Evolutionary conservation across 2,888 invertebrate species (phyloP).

Genomic region (Epistrophe eligans): DNA sequence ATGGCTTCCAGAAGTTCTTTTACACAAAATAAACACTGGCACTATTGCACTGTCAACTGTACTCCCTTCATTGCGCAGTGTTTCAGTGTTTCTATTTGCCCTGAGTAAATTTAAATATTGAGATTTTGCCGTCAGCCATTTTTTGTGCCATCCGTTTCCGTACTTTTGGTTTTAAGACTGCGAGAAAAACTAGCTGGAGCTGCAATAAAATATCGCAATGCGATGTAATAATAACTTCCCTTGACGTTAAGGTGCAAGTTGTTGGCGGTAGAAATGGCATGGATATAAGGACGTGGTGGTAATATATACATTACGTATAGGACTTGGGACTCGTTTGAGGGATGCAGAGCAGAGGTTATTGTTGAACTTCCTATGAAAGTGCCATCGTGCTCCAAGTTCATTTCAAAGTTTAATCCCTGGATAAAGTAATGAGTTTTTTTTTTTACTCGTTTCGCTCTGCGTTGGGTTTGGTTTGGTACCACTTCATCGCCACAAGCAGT

Average conservation of each 20-base stretch:
- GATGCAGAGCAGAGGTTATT: constrained; percentile 9
- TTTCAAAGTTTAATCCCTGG: constrained; percentile 72
- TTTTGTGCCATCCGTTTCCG: constrained; percentile 25
- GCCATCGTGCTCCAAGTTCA: constrained; percentile 72
- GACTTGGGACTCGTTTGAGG: background rate
- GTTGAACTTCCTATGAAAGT: constrained; percentile 68
- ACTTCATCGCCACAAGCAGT: constrained; percentile 61
- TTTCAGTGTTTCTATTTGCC: constrained; percentile 60
- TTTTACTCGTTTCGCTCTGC: constrained; percentile 32
- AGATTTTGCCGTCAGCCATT: constrained; percentile 55
- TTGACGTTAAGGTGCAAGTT: constrained; percentile 47
- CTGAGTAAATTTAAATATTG: constrained; percentile 72
- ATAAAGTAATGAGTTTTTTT: constrained; percentile 74
- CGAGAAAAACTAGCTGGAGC: constrained; percentile 51
- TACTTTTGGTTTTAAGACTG: constrained; percentile 2
- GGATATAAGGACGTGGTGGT: constrained; percentile 2
- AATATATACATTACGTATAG: too few relatives aligned
- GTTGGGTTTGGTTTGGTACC: constrained; percentile 27
- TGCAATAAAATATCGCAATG: constrained; percentile 76
- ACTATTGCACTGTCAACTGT: constrained; percentile 34
- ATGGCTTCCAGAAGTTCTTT: constrained; percentile 63
- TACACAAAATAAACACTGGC: constrained; percentile 67
- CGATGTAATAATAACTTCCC: constrained; percentile 73
- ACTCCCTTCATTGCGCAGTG: constrained; percentile 4
- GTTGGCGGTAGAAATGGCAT: background rate